Evolutionary conservation across 1,140 invertebrate genomes (phyloP), one percentile per base, ranked within the genome.

Genomic region (Anastrepha ludens): DNA sequence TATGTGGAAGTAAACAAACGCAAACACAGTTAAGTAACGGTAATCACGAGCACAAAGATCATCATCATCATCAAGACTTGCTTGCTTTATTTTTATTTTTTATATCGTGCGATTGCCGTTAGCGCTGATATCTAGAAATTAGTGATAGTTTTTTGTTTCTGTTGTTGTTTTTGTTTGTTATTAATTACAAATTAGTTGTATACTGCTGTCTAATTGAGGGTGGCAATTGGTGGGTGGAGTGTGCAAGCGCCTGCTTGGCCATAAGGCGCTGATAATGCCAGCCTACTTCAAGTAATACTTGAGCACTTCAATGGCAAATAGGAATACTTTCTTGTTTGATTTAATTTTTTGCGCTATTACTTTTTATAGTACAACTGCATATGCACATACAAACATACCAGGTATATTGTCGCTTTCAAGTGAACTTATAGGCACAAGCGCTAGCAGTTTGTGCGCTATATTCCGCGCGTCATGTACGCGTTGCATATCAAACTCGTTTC

Each of bases 261-360:
- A 47, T 29, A 81, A 81, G 47, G 47, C 20, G n/a, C 74, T 55
- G 74, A 81, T 81, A 81, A 81, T 81, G 74, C 74, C 39, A 9
- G 44, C 6, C n/a, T n/a, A 81, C 47, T 55, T 58, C 74, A 81
- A 29, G 11, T 41, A 29, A 20, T 81, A 81, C 20, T 81, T 20
- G 55, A 81, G 74, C 50, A 55, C 50, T 55, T 55, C 47, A 74
- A 47, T 74, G 70, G 74, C 7, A 67, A 15, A 67, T 55, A 55
- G 74, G 74, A 81, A 81, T 81, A 47, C 55, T 81, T 81, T 81
- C 44, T 81, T 55, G 44, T 81, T 50, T 55, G 15, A 70, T 70
- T 70, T 44, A 20, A 13, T 55, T 81, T 17, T 58, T 50, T 55
- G 8, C 47, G 47, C 13, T 74, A 74, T 47, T n/a, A 55, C 47